These are phyloP conservation scores for Pavo muticus DNA, from an alignment of 2,113 vertebrate species.

Conservation along the genomic window DNA sequence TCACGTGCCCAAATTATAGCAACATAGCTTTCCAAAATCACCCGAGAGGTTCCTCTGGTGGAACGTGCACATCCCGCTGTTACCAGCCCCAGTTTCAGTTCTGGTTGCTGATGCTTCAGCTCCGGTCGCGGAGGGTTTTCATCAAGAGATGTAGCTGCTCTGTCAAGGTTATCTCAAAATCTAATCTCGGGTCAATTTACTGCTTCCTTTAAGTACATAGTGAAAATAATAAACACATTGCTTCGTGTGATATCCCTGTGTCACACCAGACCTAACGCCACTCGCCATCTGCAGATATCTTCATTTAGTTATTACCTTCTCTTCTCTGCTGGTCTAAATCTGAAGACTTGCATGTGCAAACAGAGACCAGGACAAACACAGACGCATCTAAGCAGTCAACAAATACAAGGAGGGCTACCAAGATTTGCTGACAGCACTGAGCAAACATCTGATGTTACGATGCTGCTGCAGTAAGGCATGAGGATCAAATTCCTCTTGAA, in stretches of 20 bases:
- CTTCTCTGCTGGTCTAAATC: conserved; percentile 44
- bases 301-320: neutral
- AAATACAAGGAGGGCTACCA: conserved; percentile 47
- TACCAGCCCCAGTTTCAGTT: neutral
- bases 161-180: conserved; percentile 29
- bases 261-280: neutral
- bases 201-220: conserved; percentile 38
- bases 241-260: neutral
- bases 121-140: neutral
- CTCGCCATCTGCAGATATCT: neutral
- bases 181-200: conserved; percentile 47
- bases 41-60: neutral
- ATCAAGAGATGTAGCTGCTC: neutral
- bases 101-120: neutral
- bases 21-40: neutral
- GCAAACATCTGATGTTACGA: conserved; percentile 51
- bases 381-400: conserved; percentile 58
- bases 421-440: conserved; percentile 61
- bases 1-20: neutral
- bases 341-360: conserved; percentile 56
- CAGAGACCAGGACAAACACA: conserved; percentile 48
- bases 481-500: conserved; percentile 55
- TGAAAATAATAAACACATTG: neutral
- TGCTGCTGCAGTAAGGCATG: neutral
- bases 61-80: neutral